Conservation (phyloP, 2,113 vertebrate species). For the Xyliphius kryptos region DNA sequence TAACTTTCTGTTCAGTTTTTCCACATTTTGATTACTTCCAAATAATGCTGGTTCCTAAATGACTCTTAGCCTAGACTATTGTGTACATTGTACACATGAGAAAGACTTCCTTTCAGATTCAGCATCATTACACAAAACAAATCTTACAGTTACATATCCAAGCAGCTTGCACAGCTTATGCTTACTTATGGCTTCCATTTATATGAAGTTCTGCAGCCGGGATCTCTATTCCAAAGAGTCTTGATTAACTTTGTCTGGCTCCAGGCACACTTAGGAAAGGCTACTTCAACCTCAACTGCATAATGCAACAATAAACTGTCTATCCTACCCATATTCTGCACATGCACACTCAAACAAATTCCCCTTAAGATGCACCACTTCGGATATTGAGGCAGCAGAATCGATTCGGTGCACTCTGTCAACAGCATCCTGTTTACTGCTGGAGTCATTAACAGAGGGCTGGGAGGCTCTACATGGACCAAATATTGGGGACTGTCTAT, state of each 20-base stretch:
- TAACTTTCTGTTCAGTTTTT: background rate
- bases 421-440: constrained; percentile 43
- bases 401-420: constrained; percentile 40
- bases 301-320: constrained; percentile 39
- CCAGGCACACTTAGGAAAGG: constrained; percentile 43
- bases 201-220: constrained; percentile 35
- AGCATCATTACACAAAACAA: constrained; percentile 23
- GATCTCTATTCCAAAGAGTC: constrained; percentile 29
- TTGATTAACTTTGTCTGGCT: constrained; percentile 44
- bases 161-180: background rate
- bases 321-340: constrained; percentile 27
- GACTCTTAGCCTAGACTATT: too few species aligned
- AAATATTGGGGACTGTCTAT: constrained; percentile 36
- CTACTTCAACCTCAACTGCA: constrained; percentile 34
- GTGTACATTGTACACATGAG: too few species aligned
- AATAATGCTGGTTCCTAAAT: too few species aligned
- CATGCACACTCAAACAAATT: constrained; percentile 40
- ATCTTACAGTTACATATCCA: constrained; percentile 12
- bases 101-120: constrained; percentile 19
- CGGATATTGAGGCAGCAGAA: constrained; percentile 25
- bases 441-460: constrained; percentile 37
- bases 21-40: constrained; percentile 6
- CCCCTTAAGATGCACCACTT: constrained; percentile 41
- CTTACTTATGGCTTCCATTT: constrained; percentile 12
- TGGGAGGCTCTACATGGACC: constrained; percentile 31